Evolutionary conservation across 2,888 invertebrate species (phyloP).

Genomic region (Smittia aterrima): DNA sequence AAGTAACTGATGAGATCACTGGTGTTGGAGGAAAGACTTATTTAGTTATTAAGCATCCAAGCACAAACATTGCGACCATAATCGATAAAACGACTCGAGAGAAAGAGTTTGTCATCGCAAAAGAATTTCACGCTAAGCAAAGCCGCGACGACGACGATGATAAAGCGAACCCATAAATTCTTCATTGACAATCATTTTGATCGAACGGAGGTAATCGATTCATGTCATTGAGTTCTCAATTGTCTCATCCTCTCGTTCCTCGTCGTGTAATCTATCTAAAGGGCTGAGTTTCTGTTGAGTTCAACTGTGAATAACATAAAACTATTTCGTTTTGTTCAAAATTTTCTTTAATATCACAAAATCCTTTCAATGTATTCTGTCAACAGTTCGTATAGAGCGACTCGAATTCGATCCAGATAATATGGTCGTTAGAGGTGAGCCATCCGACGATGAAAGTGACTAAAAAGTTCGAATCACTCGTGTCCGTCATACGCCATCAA

Average conservation of each 20-base stretch:
- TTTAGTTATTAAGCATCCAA: conserved; percentile 22
- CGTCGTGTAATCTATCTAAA: not conserved
- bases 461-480: conserved; percentile 22
- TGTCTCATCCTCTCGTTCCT: not conserved
- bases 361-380: not conserved
- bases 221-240: not conserved
- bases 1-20: conserved; percentile 28
- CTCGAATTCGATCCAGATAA: conserved; percentile 39
- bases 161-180: not conserved
- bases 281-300: not conserved
- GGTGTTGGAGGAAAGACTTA: conserved; percentile 31
- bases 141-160: not conserved
- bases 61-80: conserved; percentile 36
- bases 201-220: conserved; percentile 13
- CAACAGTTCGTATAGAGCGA: conserved; percentile 38
- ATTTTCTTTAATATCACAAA: not conserved
- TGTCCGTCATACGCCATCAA: conserved; percentile 1
- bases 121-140: conserved; percentile 14
- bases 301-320: not conserved
- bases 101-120: conserved; percentile 26
- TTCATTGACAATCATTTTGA: conserved; percentile 18
- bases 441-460: conserved; percentile 33
- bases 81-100: conserved; percentile 33
- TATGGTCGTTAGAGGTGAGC: conserved; percentile 39
- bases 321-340: not conserved